These are phyloP conservation scores for Synanthedon vespiformis DNA, from an alignment of 2,888 invertebrate species.

Conservation along the genomic window DNA sequence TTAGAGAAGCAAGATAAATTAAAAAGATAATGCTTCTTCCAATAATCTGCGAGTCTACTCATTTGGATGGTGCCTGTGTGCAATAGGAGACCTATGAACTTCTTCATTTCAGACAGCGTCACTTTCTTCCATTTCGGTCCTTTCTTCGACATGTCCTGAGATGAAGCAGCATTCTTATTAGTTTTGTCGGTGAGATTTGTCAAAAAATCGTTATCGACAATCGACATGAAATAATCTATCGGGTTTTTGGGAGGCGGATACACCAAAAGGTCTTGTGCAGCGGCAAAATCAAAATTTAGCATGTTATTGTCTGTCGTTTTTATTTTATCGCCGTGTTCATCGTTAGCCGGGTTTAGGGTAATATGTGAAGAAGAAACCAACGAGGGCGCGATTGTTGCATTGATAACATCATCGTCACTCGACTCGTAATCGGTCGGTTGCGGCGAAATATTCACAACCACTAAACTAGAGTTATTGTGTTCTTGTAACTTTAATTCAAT, in stretches of 20 bases:
- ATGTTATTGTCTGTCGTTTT: background rate
- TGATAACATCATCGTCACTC: background rate
- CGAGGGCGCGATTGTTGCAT: background rate
- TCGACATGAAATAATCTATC: constrained; percentile 1
- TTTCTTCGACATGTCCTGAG: background rate
- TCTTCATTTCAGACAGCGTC: constrained; percentile 16
- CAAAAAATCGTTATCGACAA: constrained; percentile 1
- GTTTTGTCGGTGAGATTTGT: background rate
- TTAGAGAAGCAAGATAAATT: constrained; percentile 20
- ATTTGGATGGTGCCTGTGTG: constrained; percentile 29
- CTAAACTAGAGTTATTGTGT: background rate
- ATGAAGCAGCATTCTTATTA: background rate
- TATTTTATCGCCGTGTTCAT: background rate
- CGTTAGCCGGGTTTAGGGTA: too few species aligned
- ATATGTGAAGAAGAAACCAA: background rate
- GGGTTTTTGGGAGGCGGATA: background rate
- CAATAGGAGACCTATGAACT: constrained; percentile 31
- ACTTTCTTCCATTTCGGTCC: constrained; percentile 18
- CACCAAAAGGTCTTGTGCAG: background rate
- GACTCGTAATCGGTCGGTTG: background rate
- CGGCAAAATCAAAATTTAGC: background rate
- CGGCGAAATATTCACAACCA: background rate
- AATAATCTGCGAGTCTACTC: constrained; percentile 27
- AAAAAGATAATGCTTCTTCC: constrained; percentile 26
- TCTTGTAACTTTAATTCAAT: background rate